Conservation (phyloP, 2,888 invertebrate species). For the Ennomos erosarius region DNA sequence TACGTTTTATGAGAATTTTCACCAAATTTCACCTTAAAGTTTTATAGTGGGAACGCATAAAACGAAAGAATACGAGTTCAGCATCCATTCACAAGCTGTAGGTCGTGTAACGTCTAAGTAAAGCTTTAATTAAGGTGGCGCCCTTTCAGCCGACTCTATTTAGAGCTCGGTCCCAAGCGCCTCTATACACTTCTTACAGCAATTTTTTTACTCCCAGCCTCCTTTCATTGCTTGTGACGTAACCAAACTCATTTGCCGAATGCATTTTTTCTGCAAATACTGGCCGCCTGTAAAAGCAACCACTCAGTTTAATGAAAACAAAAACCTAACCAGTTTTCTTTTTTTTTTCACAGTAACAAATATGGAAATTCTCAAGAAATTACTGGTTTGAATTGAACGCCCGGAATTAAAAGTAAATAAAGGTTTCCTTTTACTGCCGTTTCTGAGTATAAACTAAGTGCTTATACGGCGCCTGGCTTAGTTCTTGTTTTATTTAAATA, state of each 20-base stretch:
- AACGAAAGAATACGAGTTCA: neutral
- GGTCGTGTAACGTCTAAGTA: neutral
- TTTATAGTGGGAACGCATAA: neutral
- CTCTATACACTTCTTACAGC: slow-evolving; percentile 5
- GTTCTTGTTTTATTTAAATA: too few relatives aligned
- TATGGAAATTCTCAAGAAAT: slow-evolving; percentile 11
- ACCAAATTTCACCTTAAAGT: neutral
- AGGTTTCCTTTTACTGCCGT: neutral
- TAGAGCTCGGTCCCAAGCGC: neutral
- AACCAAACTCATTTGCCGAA: slow-evolving; percentile 19
- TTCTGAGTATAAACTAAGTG: too few relatives aligned
- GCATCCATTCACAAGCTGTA: slow-evolving; percentile 3
- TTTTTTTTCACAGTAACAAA: neutral
- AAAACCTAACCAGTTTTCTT: slow-evolving; percentile 2
- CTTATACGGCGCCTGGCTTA: too few relatives aligned
- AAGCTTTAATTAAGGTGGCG: slow-evolving; percentile 11
- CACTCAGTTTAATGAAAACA: slow-evolving; percentile 25
- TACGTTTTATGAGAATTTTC: neutral
- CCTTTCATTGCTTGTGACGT: slow-evolving; percentile 18
- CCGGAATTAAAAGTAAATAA: neutral
- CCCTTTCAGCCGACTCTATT: slow-evolving; percentile 11
- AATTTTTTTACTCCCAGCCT: neutral
- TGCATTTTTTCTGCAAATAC: slow-evolving; percentile 23
- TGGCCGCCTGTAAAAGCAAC: slow-evolving; percentile 13
- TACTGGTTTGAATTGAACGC: slow-evolving; percentile 2